Conservation (phyloP, 2,113 vertebrate genomes). For the Rutilus rutilus region DNA sequence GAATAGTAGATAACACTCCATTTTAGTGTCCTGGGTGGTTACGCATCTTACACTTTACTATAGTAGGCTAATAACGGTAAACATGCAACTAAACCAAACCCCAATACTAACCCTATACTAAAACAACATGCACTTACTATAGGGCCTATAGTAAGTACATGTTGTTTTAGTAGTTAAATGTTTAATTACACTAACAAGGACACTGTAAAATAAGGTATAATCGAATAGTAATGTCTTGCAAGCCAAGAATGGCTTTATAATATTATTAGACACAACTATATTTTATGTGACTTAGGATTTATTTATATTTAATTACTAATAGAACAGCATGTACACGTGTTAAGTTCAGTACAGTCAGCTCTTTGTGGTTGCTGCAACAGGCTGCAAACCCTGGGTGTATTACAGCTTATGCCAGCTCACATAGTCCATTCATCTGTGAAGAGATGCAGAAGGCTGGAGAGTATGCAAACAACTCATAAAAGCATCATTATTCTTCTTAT, state of each 20-base stretch:
- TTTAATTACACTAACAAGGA: no score
- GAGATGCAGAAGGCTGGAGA: neutral
- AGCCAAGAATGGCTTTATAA: neutral
- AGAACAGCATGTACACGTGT: neutral
- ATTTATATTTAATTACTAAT: neutral
- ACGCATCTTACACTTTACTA: no score
- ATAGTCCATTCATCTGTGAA: conserved; percentile 21
- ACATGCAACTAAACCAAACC: no score
- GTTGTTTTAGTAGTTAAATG: no score
- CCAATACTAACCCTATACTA: no score
- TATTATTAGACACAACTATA: neutral
- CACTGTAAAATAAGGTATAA: no score
- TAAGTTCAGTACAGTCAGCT: conserved; percentile 14
- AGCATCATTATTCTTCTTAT: neutral
- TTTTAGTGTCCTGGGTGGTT: no score
- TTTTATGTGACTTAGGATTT: neutral
- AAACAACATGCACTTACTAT: no score
- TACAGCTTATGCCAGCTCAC: conserved; percentile 6
- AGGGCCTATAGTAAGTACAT: no score
- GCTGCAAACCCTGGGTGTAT: neutral
- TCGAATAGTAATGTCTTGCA: neutral
- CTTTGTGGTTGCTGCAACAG: conserved; percentile 27
- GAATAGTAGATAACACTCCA: no score
- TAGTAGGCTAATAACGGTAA: no score
- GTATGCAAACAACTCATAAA: conserved; percentile 20